Base-by-base conservation (phyloP, 2,888 invertebrate genomes). In the Neocrepidodera transversa region DNA sequence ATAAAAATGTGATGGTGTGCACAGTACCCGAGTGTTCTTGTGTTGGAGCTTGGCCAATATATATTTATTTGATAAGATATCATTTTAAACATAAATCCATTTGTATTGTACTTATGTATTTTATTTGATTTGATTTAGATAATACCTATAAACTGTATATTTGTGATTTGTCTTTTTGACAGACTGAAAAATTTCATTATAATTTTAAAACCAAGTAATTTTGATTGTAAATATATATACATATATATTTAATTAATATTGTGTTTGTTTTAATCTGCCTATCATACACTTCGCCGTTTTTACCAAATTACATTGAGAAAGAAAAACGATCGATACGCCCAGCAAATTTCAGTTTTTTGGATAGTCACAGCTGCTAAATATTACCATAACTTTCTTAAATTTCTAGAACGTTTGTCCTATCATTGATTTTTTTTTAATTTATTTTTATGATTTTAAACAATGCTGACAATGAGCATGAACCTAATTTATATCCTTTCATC, bases 1-100 rank as follows among this genome's bases (percentile, higher is more conserved):
- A 75, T 75, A 75, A 66, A 65, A 64, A 70, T 74, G 74, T 75
- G 75, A 74, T 74, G 68, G 63, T 62, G 51, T 53, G 48, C 35
- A 55, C 50, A 54, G 54, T 58, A 49, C 23, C 51, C 40, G 23
- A 42, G 32, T 40, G 51, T 57, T 59, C 50, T 48, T 40, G 54
- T 63, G 57, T 50, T 42, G 48, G 51, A 47, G 51, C 58, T 63
- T 51, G 30, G 60, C 62, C 64, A 62, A 64, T 53, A n/a, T n/a
- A 60, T 66, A 64, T 65, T 65, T 65, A 65, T 65, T 63, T 62
- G 40, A 62, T 62, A 50, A 50, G 51, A 55, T 51, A 28, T 38
- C 43, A 43, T 45, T 50, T 56, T 51, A 47, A 51, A 28, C 48
- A 28, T 63, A 58, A 26, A 18, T 11, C 7, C 30, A 30, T 7